Conservation (phyloP, 2,113 vertebrate species). For the Sardina pilchardus region DNA sequence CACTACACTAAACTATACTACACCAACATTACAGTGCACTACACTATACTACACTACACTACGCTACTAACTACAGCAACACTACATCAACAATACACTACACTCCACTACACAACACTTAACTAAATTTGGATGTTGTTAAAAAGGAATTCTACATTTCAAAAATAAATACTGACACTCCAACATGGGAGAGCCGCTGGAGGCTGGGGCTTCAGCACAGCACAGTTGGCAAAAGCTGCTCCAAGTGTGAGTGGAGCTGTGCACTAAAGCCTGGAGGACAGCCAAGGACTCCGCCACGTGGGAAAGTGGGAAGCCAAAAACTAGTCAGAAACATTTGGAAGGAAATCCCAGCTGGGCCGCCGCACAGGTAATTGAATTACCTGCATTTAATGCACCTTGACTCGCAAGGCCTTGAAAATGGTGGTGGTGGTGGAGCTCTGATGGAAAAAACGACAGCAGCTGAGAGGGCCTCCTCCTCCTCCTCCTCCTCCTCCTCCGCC, state of each 20-base stretch:
- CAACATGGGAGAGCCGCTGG: background rate
- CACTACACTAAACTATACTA: too few species aligned
- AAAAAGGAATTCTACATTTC: background rate
- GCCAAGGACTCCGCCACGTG: background rate
- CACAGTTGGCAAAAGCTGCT: background rate
- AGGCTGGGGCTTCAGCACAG: background rate
- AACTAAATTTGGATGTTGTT: background rate
- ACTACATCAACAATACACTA: too few species aligned
- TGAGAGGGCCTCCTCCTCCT: background rate
- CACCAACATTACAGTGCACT: too few species aligned
- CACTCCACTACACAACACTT: too few species aligned
- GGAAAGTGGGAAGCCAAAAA: constrained; percentile 4
- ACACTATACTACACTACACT: too few species aligned
- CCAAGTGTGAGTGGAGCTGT: background rate
- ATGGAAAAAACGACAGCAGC: background rate
- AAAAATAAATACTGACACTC: background rate
- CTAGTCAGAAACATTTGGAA: constrained; percentile 8
- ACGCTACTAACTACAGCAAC: too few species aligned
- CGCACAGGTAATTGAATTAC: constrained; percentile 11
- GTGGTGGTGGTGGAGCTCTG: background rate
- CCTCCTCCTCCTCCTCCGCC: too few species aligned
- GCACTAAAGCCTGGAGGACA: constrained; percentile 9
- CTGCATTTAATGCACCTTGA: constrained; percentile 4
- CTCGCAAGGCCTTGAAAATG: background rate
- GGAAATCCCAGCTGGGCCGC: constrained; percentile 2